Conservation (phyloP, 1,140 invertebrate genomes). For the Archivesica marissinica region DNA sequence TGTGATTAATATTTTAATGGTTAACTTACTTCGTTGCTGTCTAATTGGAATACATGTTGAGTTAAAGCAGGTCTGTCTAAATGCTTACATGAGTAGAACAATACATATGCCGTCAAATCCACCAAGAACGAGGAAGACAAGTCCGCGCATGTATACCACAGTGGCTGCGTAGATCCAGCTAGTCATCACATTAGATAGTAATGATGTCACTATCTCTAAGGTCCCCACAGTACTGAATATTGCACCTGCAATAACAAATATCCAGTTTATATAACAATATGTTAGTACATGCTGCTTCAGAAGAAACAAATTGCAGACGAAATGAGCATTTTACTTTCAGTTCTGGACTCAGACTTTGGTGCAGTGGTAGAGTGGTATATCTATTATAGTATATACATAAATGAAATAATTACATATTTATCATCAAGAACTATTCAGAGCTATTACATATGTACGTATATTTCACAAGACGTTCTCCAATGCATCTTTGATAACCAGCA, state of each 20-base stretch:
- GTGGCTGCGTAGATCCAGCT: constrained; percentile 48
- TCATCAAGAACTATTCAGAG: too few relatives aligned
- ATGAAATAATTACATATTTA: too few relatives aligned
- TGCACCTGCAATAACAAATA: constrained; percentile 30
- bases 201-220: constrained; percentile 16
- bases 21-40: neutral
- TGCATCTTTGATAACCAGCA: too few relatives aligned
- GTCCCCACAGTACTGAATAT: constrained; percentile 34
- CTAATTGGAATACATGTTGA: neutral
- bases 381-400: too few relatives aligned
- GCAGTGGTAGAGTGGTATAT: too few relatives aligned
- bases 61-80: neutral
- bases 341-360: too few relatives aligned
- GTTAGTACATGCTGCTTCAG: too few relatives aligned
- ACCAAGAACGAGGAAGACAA: constrained; percentile 35
- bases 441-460: too few relatives aligned
- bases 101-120: constrained; percentile 48
- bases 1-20: neutral
- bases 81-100: constrained; percentile 23
- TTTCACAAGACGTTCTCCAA: too few relatives aligned
- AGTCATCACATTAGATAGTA: constrained; percentile 33
- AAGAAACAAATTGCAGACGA: too few relatives aligned
- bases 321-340: too few relatives aligned
- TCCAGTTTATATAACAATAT: neutral
- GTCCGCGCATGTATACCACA: constrained; percentile 40